Conservation (phyloP, 2,113 vertebrate genomes). For the Cochlearius cochlearius region DNA sequence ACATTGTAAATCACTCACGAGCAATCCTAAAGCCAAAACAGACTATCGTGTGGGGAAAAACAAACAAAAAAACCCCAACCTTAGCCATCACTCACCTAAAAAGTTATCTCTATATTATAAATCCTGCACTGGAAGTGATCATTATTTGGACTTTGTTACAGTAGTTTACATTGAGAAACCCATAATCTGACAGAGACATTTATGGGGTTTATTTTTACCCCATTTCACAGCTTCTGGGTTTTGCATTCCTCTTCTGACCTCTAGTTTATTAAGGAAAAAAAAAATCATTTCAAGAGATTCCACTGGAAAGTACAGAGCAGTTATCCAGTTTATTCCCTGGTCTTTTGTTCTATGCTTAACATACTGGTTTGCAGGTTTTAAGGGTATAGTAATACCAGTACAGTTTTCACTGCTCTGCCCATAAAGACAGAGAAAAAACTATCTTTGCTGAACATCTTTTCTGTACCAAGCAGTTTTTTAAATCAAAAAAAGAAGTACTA, state of each 20-base stretch:
- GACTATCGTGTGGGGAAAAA: not conserved
- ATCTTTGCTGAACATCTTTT: not conserved
- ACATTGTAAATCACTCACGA: slow-evolving; percentile 10
- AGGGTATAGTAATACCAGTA: not conserved
- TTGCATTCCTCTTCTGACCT: not conserved
- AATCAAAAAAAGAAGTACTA: no score
- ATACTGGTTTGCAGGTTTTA: not conserved
- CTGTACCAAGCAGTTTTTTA: not conserved
- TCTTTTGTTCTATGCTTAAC: not conserved
- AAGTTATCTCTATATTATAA: not conserved
- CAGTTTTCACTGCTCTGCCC: not conserved
- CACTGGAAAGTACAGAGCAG: not conserved
- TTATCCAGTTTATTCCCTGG: not conserved
- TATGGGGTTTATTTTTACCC: not conserved
- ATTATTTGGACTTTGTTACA: not conserved
- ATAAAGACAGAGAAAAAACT: not conserved
- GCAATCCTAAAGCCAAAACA: not conserved
- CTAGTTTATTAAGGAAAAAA: not conserved
- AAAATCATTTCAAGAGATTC: accelerated
- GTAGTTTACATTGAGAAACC: not conserved
- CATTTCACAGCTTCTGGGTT: not conserved
- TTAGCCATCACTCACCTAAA: not conserved
- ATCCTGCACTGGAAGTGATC: not conserved
- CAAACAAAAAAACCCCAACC: not conserved
- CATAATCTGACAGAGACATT: not conserved